Conservation (phyloP, 2,888 invertebrate species). For the Diarsia mendica region DNA sequence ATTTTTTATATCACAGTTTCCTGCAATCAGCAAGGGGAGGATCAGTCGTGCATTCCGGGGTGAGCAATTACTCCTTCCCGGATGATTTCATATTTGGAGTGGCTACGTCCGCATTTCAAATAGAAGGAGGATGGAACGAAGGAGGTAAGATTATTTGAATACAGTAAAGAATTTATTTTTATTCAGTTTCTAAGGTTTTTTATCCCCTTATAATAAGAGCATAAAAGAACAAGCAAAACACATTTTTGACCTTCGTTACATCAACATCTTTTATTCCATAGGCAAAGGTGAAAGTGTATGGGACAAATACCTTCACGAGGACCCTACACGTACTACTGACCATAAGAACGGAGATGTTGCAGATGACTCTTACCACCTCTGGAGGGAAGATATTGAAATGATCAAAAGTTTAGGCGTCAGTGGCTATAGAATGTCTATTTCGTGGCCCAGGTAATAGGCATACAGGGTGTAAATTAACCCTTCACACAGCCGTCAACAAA, state of each 20-base stretch:
- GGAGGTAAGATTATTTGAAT: constrained; percentile 75
- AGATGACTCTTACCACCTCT: constrained; percentile 92
- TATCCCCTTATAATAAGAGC: not conserved
- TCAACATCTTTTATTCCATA: constrained; percentile 62
- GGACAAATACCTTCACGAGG: constrained; percentile 89
- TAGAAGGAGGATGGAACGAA: constrained; percentile 91
- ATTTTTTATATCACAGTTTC: constrained; percentile 69
- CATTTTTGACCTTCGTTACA: not conserved
- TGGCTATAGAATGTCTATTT: constrained; percentile 21
- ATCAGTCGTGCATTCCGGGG: constrained; percentile 68
- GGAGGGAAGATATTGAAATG: constrained; percentile 91
- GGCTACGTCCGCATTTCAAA: constrained; percentile 91
- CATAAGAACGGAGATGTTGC: constrained; percentile 91
- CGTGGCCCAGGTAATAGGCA: constrained; percentile 18
- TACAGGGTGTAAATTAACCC: too few species aligned
- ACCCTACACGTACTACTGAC: constrained; percentile 88
- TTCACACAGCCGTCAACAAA: too few species aligned
- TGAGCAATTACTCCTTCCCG: constrained; percentile 87
- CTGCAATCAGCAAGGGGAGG: constrained; percentile 75
- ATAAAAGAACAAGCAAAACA: not conserved
- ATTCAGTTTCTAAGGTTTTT: not conserved
- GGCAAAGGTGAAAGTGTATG: constrained; percentile 92
- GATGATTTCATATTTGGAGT: constrained; percentile 91
- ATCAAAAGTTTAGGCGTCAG: constrained; percentile 78
- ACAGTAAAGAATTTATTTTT: not conserved